Percentiles rank a stretch among this genome's conserved stretches.
phyloP scores from a whole-genome alignment of 2,113 vertebrate species.

The Mus musculus region GRCm39 chr13:34411001-34411500 shows the following conservation, averaged over 20 bases:
- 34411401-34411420: neutral
- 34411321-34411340: neutral
- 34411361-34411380: neutral
- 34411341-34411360: too few relatives aligned
- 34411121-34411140: neutral
- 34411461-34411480: neutral
- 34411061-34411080: neutral
- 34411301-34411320: neutral
- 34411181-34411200: neutral
- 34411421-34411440: too few relatives aligned
- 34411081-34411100: neutral
- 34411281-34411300: neutral
- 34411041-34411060: too few relatives aligned
- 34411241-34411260: neutral
- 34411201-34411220: neutral
- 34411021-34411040: too few relatives aligned
- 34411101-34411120: neutral
- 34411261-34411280: neutral
- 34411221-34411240: neutral
- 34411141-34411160: neutral
- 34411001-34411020: neutral
- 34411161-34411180: neutral
- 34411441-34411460: neutral
- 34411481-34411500: too few relatives aligned
- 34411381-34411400: neutral